These are phyloP conservation scores for Capromys pilorides DNA, from an alignment of 2,797 vertebrate species.

Conservation along the genomic window DNA sequence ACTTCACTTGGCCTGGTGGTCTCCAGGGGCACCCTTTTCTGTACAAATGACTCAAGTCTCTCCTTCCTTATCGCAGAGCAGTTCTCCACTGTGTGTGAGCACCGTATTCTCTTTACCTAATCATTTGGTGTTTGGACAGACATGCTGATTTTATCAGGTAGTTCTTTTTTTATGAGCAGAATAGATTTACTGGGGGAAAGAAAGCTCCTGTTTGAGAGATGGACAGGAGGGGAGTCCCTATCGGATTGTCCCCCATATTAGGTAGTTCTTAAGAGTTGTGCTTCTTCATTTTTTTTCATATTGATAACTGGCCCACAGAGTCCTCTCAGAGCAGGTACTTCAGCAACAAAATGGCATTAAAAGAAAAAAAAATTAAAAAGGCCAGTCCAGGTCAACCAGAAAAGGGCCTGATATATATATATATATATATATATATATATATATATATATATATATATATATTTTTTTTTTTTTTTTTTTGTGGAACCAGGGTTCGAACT, in stretches of 20 bases:
- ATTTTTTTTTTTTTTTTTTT: background rate
- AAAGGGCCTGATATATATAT: rapidly evolving
- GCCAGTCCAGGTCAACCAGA: background rate
- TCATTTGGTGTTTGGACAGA: background rate
- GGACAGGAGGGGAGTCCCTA: too few relatives aligned
- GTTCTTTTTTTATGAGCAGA: too few relatives aligned
- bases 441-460: too few relatives aligned
- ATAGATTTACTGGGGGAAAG: too few relatives aligned
- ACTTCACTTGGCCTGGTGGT: background rate
- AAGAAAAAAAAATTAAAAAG: too few relatives aligned
- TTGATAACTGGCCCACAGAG: background rate
- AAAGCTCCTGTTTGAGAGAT: too few relatives aligned
- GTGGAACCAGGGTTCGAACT: too few relatives aligned
- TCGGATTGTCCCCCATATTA: too few relatives aligned
- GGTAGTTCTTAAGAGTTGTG: background rate
- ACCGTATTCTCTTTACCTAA: background rate
- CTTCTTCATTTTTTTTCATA: background rate
- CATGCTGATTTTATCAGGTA: background rate
- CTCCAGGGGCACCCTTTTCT: background rate
- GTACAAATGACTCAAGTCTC: background rate
- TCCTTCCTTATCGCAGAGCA: background rate
- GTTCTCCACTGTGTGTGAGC: background rate
- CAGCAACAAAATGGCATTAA: background rate
- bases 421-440: too few relatives aligned
- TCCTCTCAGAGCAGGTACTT: background rate